Base-by-base conservation (phyloP, 2,797 vertebrate species). In the Columba guinea region DNA sequence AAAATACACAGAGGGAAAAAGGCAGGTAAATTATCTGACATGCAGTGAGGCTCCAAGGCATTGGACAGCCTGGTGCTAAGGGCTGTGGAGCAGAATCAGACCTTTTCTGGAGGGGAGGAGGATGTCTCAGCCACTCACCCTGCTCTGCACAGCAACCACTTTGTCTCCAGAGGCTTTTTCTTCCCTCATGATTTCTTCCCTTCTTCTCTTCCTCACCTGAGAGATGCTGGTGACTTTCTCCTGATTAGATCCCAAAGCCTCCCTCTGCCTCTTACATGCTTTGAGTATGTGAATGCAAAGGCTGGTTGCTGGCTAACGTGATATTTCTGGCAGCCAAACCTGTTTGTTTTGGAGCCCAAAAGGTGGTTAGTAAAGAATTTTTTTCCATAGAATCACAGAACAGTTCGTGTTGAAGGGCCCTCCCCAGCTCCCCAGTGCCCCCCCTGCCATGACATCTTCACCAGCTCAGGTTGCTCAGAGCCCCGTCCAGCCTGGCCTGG, bases 211-310 rank as follows among this genome's bases (percentile, higher is more conserved):
- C 20, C 49, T 39, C n/a, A 52, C 27, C 60, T 55, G 37, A 32
- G 28, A 69, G 52, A 1, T 46, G 30, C 37, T 73, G 32, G 9
- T 44, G 21, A 2, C 11, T 34, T 26, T 56, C 28, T 63, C 37
- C 35, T 69, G 23, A 9, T 44, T 30, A 0, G 3, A 14, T 2
- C 32, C 6, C 1, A 52, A 19, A 62, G 8, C 23, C 26, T 71
- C n/a, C 20, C 46, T 75, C 52, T 87, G 44, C 51, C 27, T 26
- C 37, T n/a, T 23, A 5, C 12, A 1, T 7, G 16, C 62, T 56
- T 15, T 10, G 44, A 3, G 28, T 0, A 0, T 51, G 46, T 51
- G 77, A 44, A 11, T 28, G 7, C 28, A 14, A 18, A 59, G 35
- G 52, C 60, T 67, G 59, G 46, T 46, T 71, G 15, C 56, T 68